Evolutionary conservation across 1,140 invertebrate species (phyloP), one percentile per base, ranked within the genome.

Genomic region (Neuroterus valhalla): DNA sequence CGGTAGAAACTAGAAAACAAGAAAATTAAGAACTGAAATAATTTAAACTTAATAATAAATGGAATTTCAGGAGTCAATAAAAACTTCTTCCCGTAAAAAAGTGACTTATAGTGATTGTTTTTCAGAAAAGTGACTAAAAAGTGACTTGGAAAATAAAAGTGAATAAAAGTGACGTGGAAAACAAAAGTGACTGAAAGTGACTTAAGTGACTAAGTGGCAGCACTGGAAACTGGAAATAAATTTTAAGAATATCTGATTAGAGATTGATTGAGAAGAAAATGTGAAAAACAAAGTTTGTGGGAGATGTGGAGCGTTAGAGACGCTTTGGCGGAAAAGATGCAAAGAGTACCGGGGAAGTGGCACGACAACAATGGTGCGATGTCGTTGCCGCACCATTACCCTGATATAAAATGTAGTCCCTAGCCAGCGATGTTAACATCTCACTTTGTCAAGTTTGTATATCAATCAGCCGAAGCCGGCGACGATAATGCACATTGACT

Each of bases 311-410:
- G 23, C 12, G 23, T n/a, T 17, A n/a, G 31, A 14, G 12, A 12
- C 21, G 26, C 23, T 62, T 26, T 14, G 50, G n/a, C 19, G 76
- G 44, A 71, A 48, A 80, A 74, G 80, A 82, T 80, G 78, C 71
- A 74, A 66, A 82, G 76, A 43, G 43, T 45, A 2, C 23, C 66
- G 15, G 31, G 26, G 44, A 70, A 17, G 31, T 12, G 77, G 77
- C 74, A 80, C 79, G 78, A 78, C 78, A 79, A 78, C 75, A 86
- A 84, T 74, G 72, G 77, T 68, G 79, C 78, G 80, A 82, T 86
- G 78, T 55, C 76, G 82, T 82, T 80, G 78, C 84, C 78, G 79
- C 82, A 82, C 81, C 86, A 86, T 87, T 86, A 87, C 85, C 84
- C 78, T 84, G 82, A 83, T 80, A 84, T 71, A 72, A 68, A 76